A percentile compares a stretch with the other conserved stretches of the same genome.
Conservation (phyloP, 2,797 vertebrate genomes). For the Galagoides demidoff region DNA sequence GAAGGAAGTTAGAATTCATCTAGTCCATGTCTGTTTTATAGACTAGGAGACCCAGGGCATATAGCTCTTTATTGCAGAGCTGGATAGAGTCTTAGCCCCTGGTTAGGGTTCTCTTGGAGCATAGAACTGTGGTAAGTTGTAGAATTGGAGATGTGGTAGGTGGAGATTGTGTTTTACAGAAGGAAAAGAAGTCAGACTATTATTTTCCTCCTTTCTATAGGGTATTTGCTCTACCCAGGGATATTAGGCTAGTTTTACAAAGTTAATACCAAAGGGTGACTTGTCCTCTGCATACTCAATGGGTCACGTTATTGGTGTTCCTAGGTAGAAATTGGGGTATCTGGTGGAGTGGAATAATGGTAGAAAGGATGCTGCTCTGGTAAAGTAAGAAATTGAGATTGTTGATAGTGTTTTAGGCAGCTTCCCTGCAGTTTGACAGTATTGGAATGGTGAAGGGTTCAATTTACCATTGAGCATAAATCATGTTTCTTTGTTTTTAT, state of each 20-base stretch:
- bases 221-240: not conserved
- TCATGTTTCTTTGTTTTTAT: not conserved
- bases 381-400: not conserved
- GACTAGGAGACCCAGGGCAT: not conserved
- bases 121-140: not conserved
- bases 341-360: not conserved
- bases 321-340: not conserved
- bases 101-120: not conserved
- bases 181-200: not conserved
- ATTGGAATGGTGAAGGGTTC: not conserved
- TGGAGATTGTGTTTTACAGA: constrained; percentile 41
- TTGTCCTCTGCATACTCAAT: not conserved
- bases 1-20: not conserved
- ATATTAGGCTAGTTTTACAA: not conserved
- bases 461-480: not conserved
- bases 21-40: not conserved
- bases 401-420: not conserved
- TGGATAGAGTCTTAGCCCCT: not conserved
- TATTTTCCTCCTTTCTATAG: constrained; percentile 10
- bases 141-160: not conserved
- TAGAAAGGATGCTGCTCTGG: not conserved
- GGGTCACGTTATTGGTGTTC: not conserved
- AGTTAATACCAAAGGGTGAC: not conserved
- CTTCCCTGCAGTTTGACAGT: not conserved
- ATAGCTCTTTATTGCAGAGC: not conserved